Percentiles rank a stretch among this genome's conserved stretches.
Evolutionary conservation across 2,113 vertebrate genomes (phyloP).

Genomic region (Dasyprocta punctata): DNA sequence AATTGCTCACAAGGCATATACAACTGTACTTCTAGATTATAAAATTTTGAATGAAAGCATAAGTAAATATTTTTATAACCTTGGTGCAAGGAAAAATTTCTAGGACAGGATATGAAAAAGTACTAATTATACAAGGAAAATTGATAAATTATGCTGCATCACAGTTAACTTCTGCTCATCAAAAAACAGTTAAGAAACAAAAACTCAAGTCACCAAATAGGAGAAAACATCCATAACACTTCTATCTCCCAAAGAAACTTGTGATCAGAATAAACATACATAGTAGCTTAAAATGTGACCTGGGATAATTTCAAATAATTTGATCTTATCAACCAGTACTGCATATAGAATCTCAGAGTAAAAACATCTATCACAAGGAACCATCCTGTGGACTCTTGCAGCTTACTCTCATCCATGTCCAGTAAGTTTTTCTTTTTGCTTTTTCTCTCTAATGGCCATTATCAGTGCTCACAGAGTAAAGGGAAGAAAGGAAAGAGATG

Average conservation of each 20-base stretch:
- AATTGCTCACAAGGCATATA: neutral
- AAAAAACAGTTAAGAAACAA: conserved; percentile 1
- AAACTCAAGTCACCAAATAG: neutral
- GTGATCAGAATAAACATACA: neutral
- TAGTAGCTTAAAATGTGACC: neutral
- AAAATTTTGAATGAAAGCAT: neutral
- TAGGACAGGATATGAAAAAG: neutral
- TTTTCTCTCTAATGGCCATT: neutral
- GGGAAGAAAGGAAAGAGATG: neutral
- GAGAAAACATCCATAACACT: neutral
- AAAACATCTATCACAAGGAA: neutral
- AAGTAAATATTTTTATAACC: neutral
- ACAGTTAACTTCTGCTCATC: neutral
- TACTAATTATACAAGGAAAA: neutral
- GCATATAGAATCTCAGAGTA: neutral
- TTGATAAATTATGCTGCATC: neutral
- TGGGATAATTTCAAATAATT: neutral
- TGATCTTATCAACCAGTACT: neutral
- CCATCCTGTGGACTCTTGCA: neutral
- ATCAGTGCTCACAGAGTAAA: neutral
- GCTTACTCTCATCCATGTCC: neutral
- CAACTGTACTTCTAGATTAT: neutral
- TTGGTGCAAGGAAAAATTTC: neutral
- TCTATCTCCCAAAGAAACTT: conserved; percentile 3
- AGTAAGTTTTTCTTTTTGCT: neutral